phyloP scores from a whole-genome alignment of 2,888 invertebrate genomes.

The Fragum whitleyi region DNA sequence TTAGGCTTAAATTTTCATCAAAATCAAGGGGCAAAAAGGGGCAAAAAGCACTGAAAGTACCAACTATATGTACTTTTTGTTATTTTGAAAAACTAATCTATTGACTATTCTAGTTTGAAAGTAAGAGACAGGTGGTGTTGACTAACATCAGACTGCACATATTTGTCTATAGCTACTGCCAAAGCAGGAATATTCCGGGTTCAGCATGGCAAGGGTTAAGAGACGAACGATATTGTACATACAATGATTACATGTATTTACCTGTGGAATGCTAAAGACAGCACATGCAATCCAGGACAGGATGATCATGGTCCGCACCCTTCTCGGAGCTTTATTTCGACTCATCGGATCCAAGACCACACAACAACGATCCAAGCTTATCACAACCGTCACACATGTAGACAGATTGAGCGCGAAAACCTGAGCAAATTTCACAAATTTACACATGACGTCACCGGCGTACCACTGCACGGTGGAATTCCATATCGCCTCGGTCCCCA shows the following conservation, averaged over 20 bases:
- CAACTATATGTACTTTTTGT: too few species aligned
- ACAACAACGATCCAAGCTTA: slow-evolving; percentile 93
- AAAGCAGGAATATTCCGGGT: too few species aligned
- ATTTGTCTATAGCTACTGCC: too few species aligned
- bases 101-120: too few species aligned
- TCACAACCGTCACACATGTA: slow-evolving; percentile 92
- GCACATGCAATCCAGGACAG: slow-evolving; percentile 91
- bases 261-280: slow-evolving; percentile 93
- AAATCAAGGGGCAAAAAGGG: too few species aligned
- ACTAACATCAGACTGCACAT: too few species aligned
- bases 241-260: slow-evolving; percentile 85
- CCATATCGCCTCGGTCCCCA: slow-evolving; percentile 93
- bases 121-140: too few species aligned
- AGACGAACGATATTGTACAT: too few species aligned
- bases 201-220: too few species aligned
- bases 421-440: slow-evolving; percentile 92
- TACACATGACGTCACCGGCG: slow-evolving; percentile 91
- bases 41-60: too few species aligned
- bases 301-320: slow-evolving; percentile 87
- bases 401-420: slow-evolving; percentile 93
- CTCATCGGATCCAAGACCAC: slow-evolving; percentile 90
- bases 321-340: slow-evolving; percentile 88
- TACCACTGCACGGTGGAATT: slow-evolving; percentile 92
- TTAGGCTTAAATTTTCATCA: too few species aligned
- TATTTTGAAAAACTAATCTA: too few species aligned